Percentiles rank a stretch among this genome's conserved stretches.
Evolutionary conservation across 2,113 vertebrate species (phyloP).

Genomic region (Plecotus auritus): DNA sequence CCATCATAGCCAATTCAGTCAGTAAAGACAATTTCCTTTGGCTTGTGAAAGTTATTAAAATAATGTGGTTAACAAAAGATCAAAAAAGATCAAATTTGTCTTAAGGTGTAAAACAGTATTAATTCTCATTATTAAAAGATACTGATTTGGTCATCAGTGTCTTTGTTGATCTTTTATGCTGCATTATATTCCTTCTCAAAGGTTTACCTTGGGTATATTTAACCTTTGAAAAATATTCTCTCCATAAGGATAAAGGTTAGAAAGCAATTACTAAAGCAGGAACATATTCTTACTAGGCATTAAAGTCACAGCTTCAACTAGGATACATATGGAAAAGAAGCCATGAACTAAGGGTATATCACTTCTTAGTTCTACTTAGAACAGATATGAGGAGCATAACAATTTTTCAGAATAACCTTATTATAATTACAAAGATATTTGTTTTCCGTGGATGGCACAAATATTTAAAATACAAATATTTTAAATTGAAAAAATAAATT

Average conservation of each 20-base stretch:
- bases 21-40: not conserved
- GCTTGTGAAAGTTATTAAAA: not conserved
- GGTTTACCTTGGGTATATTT: not conserved
- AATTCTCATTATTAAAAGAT: not conserved
- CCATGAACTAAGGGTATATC: not conserved
- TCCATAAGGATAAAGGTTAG: conserved; percentile 23
- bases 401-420: not conserved
- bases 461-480: conserved; percentile 17
- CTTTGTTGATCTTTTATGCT: not conserved
- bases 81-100: not conserved
- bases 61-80: not conserved
- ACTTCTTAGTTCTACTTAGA: not conserved
- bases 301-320: not conserved
- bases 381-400: not conserved
- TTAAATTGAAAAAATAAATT: conserved; percentile 46
- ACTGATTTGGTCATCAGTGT: not conserved
- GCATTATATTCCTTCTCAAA: not conserved
- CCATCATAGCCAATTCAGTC: not conserved
- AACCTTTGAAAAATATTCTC: conserved; percentile 37
- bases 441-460: not conserved
- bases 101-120: conserved; percentile 15
- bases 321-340: not conserved
- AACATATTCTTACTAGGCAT: conserved; percentile 22
- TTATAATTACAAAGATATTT: conserved; percentile 5
- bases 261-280: conserved; percentile 22